Evolutionary conservation across 2,888 invertebrate genomes (phyloP), one percentile per base, ranked within the genome.

Genomic region (Leuctra nigra): DNA sequence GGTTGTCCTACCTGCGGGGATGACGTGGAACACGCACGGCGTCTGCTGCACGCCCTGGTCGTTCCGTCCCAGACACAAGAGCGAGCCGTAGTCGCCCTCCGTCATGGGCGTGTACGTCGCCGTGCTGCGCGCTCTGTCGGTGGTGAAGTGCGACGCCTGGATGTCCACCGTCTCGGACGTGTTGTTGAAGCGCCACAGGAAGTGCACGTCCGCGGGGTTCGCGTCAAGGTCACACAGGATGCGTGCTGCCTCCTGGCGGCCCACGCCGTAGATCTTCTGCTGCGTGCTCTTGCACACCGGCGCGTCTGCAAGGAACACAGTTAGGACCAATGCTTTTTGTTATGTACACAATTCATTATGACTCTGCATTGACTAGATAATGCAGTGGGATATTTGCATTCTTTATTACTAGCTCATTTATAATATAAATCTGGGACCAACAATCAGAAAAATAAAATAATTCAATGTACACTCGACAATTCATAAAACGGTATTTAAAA

Each of bases 141-240:
- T 78, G 59, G 76, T 75, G 61, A 83, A 76, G 63, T 79, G 77
- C 55, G 78, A 79, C 60, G 79, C 78, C 13, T 83, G 79, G 64
- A 86, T 81, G 71, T 86, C 85, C 61, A 83, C 75, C 24, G 80
- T 78, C 65, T 86, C 86, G 63, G 81, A 79, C 39, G 83, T 81
- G 69, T 84, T 85, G 75, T 88, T 88, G 73, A 88, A 86, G 72
- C 82, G 84, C 87, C 87, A 87, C 59, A 78, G 76, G 72, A 85
- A 87, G 63, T 75, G 76, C 35, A 84, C 77, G 53, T 83, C 84
- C 68, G 78, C 75, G 7, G 91, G 91, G 68, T 89, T 88, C 1
- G 88, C 86, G 57, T 74, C 73, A 63, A 73, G 72, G 68, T 72
- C 82, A 71, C 87, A 88, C n/a, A 78, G 74, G 62, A 87, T 79